Evolutionary conservation across 2,888 invertebrate genomes (phyloP).

Genomic region (Drosophila vallismaia): DNA sequence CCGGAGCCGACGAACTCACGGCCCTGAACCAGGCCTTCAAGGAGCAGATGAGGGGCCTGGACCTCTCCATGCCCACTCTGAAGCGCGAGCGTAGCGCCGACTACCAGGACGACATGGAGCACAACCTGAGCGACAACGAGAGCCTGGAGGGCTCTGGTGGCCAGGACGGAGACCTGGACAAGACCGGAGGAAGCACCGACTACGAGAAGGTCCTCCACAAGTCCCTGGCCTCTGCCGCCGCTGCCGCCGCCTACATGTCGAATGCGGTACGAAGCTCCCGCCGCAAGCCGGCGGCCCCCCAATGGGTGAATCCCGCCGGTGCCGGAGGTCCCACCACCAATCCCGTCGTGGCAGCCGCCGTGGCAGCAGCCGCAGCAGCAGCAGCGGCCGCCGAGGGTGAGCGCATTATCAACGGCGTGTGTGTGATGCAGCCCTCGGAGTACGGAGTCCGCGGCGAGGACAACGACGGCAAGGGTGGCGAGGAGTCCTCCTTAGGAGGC

Average conservation of each 20-base stretch:
- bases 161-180: slow-evolving; percentile 48
- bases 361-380: slow-evolving; percentile 79
- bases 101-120: slow-evolving; percentile 87
- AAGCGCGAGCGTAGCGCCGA: slow-evolving; percentile 88
- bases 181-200: slow-evolving; percentile 74
- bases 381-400: slow-evolving; percentile 85
- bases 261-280: slow-evolving; percentile 85
- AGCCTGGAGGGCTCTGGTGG: slow-evolving; percentile 75
- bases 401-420: slow-evolving; percentile 96
- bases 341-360: slow-evolving; percentile 29
- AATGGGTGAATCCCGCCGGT: slow-evolving; percentile 95
- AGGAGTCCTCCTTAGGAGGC: slow-evolving; percentile 26
- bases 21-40: slow-evolving; percentile 87
- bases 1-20: slow-evolving; percentile 85
- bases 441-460: slow-evolving; percentile 83
- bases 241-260: slow-evolving; percentile 66
- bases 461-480: slow-evolving; percentile 86
- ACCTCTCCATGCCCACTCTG: slow-evolving; percentile 92
- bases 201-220: slow-evolving; percentile 79
- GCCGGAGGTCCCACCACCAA: slow-evolving; percentile 46
- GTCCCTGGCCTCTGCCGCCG: slow-evolving; percentile 61
- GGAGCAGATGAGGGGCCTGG: slow-evolving; percentile 93
- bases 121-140: slow-evolving; percentile 82
- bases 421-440: slow-evolving; percentile 94
- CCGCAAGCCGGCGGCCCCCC: slow-evolving; percentile 97